These are phyloP conservation scores for Acrocephalus scirpaceus DNA, from an alignment of 2,797 vertebrate species.

Conservation along the genomic window DNA sequence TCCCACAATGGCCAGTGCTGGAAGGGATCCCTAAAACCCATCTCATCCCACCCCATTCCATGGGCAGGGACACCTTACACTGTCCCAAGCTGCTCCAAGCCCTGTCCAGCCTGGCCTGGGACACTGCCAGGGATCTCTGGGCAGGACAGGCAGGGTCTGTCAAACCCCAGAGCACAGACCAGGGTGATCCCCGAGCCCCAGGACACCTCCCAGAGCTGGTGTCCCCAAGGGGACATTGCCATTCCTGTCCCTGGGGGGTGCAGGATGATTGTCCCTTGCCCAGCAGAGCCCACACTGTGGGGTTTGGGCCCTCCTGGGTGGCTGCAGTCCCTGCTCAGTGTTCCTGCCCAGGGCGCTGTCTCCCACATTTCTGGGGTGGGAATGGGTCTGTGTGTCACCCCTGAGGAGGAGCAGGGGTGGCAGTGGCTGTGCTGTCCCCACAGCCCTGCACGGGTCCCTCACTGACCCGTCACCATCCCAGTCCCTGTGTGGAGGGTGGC, in stretches of 20 bases:
- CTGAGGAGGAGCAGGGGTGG: not conserved
- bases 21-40: not conserved
- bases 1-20: not conserved
- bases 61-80: not conserved
- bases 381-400: not conserved
- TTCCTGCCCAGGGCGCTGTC: not conserved
- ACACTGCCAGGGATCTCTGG: not conserved
- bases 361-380: rapidly evolving
- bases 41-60: not conserved
- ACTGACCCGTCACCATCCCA: rapidly evolving
- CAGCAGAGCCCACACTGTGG: rapidly evolving
- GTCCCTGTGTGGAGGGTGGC: rapidly evolving
- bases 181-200: rapidly evolving
- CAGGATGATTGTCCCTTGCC: not conserved
- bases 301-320: not conserved
- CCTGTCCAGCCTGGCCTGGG: not conserved
- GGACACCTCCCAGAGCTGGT: not conserved
- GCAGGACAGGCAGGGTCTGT: not conserved
- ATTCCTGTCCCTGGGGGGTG: not conserved
- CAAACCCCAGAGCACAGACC: rapidly evolving
- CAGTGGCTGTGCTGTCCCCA: not conserved
- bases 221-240: not conserved
- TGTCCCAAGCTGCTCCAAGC: rapidly evolving
- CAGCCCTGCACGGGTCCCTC: rapidly evolving
- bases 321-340: not conserved